phyloP scores from a whole-genome alignment of 2,113 vertebrate genomes.

The Caloenas nicobarica region DNA sequence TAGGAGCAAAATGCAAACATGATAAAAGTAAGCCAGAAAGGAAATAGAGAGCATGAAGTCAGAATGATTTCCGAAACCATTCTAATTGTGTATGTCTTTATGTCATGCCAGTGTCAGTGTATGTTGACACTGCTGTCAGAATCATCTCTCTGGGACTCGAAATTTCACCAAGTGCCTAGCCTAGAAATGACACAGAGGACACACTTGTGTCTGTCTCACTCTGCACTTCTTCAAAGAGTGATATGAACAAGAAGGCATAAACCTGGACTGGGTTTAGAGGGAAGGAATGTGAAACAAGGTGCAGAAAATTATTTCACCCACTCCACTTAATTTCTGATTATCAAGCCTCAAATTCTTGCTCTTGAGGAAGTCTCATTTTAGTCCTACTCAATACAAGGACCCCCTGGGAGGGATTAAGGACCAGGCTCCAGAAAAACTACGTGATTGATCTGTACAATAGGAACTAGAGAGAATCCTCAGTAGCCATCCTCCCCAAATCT shows the following conservation, averaged over 20 bases:
- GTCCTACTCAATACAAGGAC: not conserved
- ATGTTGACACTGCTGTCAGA: not conserved
- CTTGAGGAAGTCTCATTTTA: not conserved
- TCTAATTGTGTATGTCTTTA: not conserved
- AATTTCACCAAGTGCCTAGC: not conserved
- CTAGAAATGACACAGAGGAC: not conserved
- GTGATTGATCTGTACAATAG: not conserved
- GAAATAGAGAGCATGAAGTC: not conserved
- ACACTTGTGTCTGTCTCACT: not conserved
- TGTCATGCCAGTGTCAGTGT: not conserved
- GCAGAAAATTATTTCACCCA: not conserved
- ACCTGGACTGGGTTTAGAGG: not conserved
- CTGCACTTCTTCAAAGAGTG: not conserved
- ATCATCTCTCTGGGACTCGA: not conserved
- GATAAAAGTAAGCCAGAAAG: not conserved
- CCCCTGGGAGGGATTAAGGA: not conserved
- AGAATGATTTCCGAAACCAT: not conserved
- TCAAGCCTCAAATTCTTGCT: not conserved
- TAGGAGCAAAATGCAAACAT: not conserved
- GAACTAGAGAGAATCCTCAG: not conserved
- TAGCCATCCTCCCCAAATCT: not conserved
- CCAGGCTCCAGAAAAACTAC: not conserved
- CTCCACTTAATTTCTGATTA: not conserved
- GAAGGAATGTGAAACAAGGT: not conserved
- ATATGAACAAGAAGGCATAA: not conserved